Conservation (phyloP, 1,140 invertebrate species). For the Heterodera carotae region DNA sequence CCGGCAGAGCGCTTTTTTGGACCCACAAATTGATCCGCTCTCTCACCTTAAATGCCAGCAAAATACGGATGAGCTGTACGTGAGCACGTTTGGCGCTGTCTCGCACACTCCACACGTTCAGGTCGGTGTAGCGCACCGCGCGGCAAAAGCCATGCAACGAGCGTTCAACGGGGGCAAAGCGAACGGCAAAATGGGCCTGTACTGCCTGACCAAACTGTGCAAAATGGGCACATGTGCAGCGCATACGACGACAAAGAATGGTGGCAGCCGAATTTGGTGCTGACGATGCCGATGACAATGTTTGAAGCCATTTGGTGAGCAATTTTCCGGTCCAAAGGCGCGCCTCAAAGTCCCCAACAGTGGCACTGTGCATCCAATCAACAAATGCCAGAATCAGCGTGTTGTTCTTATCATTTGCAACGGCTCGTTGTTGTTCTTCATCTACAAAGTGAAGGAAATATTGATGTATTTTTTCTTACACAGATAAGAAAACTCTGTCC, state of each 20-base stretch:
- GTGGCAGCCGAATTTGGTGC: constrained; percentile 11
- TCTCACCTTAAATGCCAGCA: constrained; percentile 60
- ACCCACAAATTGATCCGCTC: constrained; percentile 31
- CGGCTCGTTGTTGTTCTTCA: constrained; percentile 1
- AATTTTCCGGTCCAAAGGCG: constrained; percentile 78
- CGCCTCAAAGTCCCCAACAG: constrained; percentile 79
- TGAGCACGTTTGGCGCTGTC: constrained; percentile 67
- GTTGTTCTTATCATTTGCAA: not conserved
- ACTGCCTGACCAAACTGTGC: constrained; percentile 74
- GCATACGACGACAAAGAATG: constrained; percentile 24
- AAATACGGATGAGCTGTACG: constrained; percentile 57
- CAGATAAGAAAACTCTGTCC: too few relatives aligned
- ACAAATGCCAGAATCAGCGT: constrained; percentile 44
- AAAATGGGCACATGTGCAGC: constrained; percentile 85
- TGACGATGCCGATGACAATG: constrained; percentile 67
- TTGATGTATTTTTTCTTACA: too few relatives aligned
- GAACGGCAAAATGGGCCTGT: constrained; percentile 67
- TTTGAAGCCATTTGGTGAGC: constrained; percentile 70
- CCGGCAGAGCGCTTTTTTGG: too few relatives aligned
- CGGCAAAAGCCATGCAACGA: constrained; percentile 67
- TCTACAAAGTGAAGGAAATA: not conserved
- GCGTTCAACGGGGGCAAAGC: constrained; percentile 71
- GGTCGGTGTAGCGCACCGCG: constrained; percentile 78
- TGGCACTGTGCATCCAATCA: constrained; percentile 76
- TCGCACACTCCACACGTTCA: constrained; percentile 90